Percentiles rank a stretch among this genome's conserved stretches.
phyloP scores from a whole-genome alignment of 2,113 vertebrate species.

The Phainopepla nitens region DNA sequence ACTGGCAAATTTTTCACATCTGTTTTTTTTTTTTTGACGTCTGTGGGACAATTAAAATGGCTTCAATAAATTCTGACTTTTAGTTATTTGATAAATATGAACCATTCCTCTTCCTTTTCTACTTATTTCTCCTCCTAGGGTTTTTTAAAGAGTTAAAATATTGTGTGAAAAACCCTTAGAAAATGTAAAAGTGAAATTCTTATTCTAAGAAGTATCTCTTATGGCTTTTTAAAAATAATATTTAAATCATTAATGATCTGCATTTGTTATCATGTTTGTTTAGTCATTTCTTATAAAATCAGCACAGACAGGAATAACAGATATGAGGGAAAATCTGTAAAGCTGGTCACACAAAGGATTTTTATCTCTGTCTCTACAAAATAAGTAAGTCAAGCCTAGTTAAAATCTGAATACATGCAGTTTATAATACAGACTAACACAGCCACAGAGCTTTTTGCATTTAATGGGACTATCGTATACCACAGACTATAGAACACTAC shows the following conservation, averaged over 20 bases:
- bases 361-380: not conserved
- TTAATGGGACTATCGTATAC: not conserved
- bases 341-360: not conserved
- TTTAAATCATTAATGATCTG: not conserved
- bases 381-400: not conserved
- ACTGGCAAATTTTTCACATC: not conserved
- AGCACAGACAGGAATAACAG: not conserved
- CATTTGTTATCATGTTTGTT: not conserved
- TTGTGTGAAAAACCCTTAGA: not conserved
- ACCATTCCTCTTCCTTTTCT: not conserved
- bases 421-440: not conserved
- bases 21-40: not conserved
- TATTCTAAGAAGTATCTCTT: not conserved
- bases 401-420: not conserved
- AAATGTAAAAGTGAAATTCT: not conserved
- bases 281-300: not conserved
- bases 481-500: not conserved
- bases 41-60: not conserved
- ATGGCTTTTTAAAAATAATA: not conserved
- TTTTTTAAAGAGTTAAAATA: not conserved
- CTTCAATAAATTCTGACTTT: not conserved
- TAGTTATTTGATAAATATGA: not conserved
- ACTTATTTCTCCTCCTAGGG: not conserved
- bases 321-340: not conserved
- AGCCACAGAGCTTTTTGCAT: not conserved